Conservation (phyloP, 2,797 vertebrate species). For the Sebastes hubbsi region DNA sequence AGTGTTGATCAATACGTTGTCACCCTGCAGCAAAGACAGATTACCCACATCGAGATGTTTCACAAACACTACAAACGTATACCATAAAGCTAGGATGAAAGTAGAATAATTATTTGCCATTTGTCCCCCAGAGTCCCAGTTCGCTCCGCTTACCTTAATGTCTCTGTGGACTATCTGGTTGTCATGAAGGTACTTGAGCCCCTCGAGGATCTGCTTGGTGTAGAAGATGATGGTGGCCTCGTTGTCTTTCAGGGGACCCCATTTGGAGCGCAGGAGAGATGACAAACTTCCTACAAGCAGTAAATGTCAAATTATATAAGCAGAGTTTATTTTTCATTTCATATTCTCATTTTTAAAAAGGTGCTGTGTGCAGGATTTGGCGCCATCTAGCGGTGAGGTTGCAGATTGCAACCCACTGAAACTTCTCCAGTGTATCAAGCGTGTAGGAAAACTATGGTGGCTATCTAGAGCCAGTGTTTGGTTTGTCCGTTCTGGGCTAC, state of each 20-base stretch:
- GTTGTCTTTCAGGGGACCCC: conserved; percentile 94
- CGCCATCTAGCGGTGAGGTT: not conserved
- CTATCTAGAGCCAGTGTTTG: not conserved
- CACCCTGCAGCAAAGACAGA: conserved; percentile 82
- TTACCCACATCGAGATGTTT: not conserved
- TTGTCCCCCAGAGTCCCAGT: not conserved
- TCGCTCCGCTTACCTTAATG: conserved; percentile 85
- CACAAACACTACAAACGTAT: not conserved
- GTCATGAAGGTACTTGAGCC: conserved; percentile 91
- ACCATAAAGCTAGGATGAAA: not conserved
- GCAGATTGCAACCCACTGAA: not conserved
- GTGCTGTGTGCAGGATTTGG: not conserved
- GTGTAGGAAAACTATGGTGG: not conserved
- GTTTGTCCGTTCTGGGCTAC: not conserved
- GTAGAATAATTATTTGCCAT: not conserved
- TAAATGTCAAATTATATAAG: not conserved
- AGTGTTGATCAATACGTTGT: conserved; percentile 94
- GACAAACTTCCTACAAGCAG: conserved; percentile 87
- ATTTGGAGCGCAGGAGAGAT: conserved; percentile 91
- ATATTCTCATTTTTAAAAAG: not conserved
- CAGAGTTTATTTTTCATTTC: not conserved
- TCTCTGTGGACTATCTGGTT: conserved; percentile 94
- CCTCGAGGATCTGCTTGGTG: conserved; percentile 92
- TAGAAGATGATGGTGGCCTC: conserved; percentile 92
- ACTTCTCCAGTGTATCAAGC: not conserved